Conservation (phyloP, 2,888 invertebrate species). For the Cryptus viduatorius region DNA sequence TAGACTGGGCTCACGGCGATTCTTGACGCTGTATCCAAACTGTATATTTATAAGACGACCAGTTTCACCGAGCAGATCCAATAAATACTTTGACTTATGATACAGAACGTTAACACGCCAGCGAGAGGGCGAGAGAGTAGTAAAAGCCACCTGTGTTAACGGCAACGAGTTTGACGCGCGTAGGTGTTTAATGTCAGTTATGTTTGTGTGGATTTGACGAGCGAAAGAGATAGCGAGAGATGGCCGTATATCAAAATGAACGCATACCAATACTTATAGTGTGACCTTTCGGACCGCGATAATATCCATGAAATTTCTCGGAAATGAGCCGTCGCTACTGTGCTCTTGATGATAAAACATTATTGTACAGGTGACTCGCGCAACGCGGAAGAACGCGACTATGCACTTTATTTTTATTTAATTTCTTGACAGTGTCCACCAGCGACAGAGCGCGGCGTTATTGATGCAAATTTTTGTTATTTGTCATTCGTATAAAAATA, state of each 20-base stretch:
- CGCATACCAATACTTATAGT: not conserved
- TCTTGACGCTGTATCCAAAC: not conserved
- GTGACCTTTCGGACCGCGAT: constrained; percentile 11
- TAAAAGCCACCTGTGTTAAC: constrained; percentile 43
- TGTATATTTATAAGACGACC: not conserved
- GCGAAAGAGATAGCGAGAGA: not conserved
- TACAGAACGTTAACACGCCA: not conserved
- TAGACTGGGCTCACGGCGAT: not conserved
- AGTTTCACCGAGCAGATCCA: not conserved
- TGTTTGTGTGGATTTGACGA: not conserved
- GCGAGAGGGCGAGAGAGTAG: not conserved
- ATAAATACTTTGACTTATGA: constrained; percentile 10
- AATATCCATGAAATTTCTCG: constrained; percentile 16
- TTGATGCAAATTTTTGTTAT: too few relatives aligned
- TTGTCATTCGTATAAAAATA: too few relatives aligned
- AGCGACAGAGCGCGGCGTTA: not conserved
- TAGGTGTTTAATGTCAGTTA: constrained; percentile 15
- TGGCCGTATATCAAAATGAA: not conserved
- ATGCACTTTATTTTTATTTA: not conserved
- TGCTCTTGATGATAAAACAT: not conserved
- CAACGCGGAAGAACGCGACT: not conserved
- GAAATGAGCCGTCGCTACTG: constrained; percentile 9
- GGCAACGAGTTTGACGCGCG: constrained; percentile 30
- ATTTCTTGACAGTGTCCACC: not conserved
- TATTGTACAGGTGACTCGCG: not conserved